Evolutionary conservation across 2,888 invertebrate genomes (phyloP).

Genomic region (Ophioninae sp.): DNA sequence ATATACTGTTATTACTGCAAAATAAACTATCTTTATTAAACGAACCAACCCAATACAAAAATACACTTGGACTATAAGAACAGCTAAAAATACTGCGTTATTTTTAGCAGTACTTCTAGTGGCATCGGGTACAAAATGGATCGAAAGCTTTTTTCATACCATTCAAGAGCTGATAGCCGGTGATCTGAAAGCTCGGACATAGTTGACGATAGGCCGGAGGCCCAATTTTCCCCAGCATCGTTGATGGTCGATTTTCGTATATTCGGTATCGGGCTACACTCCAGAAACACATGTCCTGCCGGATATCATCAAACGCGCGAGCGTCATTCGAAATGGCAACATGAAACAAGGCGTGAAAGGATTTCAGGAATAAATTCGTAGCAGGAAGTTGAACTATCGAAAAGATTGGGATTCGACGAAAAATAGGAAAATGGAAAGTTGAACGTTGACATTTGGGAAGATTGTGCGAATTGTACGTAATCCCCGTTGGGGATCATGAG

Average conservation of each 20-base stretch:
- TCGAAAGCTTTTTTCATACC: slow-evolving; percentile 72
- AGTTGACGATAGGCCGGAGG: slow-evolving; percentile 80
- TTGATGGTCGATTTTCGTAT: slow-evolving; percentile 77
- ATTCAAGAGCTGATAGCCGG: slow-evolving; percentile 80
- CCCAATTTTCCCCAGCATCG: slow-evolving; percentile 80
- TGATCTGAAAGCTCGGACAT: slow-evolving; percentile 82
- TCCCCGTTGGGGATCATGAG: neutral
- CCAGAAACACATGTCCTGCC: slow-evolving; percentile 79
- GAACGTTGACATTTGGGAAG: slow-evolving; percentile 1
- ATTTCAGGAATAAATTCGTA: neutral
- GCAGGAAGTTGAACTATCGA: neutral
- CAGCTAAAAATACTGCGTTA: too few relatives aligned
- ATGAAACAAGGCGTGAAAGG: neutral
- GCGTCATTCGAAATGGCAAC: too few relatives aligned
- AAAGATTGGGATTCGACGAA: neutral
- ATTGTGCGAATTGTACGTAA: slow-evolving; percentile 10
- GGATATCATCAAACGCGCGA: too few relatives aligned
- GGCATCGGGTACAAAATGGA: too few relatives aligned
- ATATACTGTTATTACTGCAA: too few relatives aligned
- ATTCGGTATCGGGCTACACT: slow-evolving; percentile 74
- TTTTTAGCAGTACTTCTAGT: too few relatives aligned
- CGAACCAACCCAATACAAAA: too few relatives aligned
- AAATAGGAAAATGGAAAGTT: neutral
- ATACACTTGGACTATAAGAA: too few relatives aligned
- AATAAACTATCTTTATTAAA: too few relatives aligned